These are phyloP conservation scores for Plecturocebus donacophilus DNA, from an alignment of 2,113 vertebrate genomes.

Conservation along the genomic window DNA sequence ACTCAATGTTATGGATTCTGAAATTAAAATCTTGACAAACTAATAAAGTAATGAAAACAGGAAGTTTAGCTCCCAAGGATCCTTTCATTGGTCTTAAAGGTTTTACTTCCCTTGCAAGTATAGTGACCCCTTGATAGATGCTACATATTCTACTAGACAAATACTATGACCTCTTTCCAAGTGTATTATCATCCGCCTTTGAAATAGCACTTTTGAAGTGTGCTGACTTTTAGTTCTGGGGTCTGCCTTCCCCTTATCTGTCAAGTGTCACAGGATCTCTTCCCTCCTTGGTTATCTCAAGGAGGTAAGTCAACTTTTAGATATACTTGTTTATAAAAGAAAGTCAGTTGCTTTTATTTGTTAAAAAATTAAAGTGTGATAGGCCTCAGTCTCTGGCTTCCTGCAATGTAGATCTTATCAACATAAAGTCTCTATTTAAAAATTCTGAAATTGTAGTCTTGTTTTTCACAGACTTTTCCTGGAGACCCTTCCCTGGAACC, in stretches of 20 bases:
- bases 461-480: neutral
- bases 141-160: neutral
- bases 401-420: neutral
- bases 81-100: neutral
- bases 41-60: neutral
- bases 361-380: neutral
- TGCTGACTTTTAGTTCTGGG: neutral
- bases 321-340: neutral
- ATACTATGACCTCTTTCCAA: neutral
- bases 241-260: neutral
- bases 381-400: neutral
- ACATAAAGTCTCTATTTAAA: neutral
- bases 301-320: neutral
- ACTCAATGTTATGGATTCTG: neutral
- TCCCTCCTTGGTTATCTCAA: neutral
- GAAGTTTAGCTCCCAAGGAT: neutral
- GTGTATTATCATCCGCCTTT: neutral
- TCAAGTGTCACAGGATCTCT: neutral
- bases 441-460: neutral
- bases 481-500: neutral
- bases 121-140: neutral
- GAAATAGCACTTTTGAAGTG: neutral
- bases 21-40: neutral
- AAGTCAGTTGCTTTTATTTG: neutral
- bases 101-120: neutral